A percentile compares a stretch with the other conserved stretches of the same genome.
phyloP scores from a whole-genome alignment of 1,140 invertebrate species.

The Atopsyche davidsoni region DNA sequence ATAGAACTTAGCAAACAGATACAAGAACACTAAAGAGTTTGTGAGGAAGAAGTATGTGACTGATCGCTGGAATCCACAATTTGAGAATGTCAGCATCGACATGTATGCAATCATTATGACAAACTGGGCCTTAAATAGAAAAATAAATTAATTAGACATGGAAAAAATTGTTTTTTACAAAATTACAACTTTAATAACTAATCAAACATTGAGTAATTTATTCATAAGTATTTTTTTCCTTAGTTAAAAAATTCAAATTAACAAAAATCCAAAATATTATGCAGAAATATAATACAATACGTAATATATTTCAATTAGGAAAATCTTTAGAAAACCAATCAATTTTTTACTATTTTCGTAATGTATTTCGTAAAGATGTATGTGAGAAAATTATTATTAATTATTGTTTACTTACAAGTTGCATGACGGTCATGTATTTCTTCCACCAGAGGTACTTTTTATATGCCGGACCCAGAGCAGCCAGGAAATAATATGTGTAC shows the following conservation, averaged over 20 bases:
- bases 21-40: conserved; percentile 69
- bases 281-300: too few species aligned
- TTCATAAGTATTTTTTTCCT: too few species aligned
- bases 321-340: too few species aligned
- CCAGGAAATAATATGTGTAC: conserved; percentile 79
- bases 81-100: conserved; percentile 58
- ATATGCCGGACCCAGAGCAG: conserved; percentile 72
- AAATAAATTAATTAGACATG: too few species aligned
- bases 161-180: too few species aligned
- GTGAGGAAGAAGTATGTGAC: conserved; percentile 57
- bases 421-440: conserved; percentile 76
- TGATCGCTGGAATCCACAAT: conserved; percentile 68
- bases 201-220: too few species aligned
- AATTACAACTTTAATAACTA: too few species aligned
- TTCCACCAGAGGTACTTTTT: conserved; percentile 92
- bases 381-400: conserved; percentile 22
- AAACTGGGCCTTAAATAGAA: conserved; percentile 64
- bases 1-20: conserved; percentile 85
- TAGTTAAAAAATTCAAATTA: too few species aligned
- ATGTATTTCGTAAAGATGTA: too few species aligned
- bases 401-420: conserved; percentile 59
- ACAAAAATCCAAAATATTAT: too few species aligned
- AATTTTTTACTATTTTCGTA: too few species aligned
- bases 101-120: conserved; percentile 64
- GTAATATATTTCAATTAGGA: too few species aligned